Base-by-base conservation (phyloP, 2,113 vertebrate species). In the Thermophis baileyi region DNA sequence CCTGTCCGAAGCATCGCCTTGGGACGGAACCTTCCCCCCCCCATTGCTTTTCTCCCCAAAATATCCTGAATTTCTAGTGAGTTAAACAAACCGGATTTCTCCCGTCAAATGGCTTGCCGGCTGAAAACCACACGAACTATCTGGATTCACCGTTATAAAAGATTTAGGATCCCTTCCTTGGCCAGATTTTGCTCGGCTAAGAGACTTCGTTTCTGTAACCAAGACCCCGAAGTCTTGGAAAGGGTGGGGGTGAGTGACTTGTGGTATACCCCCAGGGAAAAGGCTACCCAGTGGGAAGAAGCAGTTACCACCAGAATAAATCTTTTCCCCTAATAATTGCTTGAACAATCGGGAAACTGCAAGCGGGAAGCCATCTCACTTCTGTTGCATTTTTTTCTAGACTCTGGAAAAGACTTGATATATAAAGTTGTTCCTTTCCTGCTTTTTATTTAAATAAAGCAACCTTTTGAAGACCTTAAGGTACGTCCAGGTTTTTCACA, bases 391-490 rank as follows among this genome's bases (percentile, higher is more conserved):
- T 20, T 60, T 35, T 85, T 50, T n/a, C 60, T 14, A 10, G 6
- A 16, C 20, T 24, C 5, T 16, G 6, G 1, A 18, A 69, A 8
- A 92, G 12, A n/a, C 40, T 57, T 27, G 0, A 2, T 24, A 16
- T 60, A 5, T 24, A 49, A 44, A 86, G 51, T 40, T 20, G 1
- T 30, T 2, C 18, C 2, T 74, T 63, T 25, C 57, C 14, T 12
- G 30, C 1, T 60, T 88, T 69, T 88, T 46, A 53, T 92, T 92
- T 51, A 40, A 92, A 53, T 92, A 88, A 92, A 92, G 30, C n/a
- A 20, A 27, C 20, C 27, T 40, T 88, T 69, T 27, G n/a, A 74
- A 53, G 22, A 51, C 1, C 18, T 20, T 22, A 8, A 25, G 18
- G 18, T 22, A 51, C 25, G 10, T 20, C 69, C 44, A 81, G 35